Conservation (phyloP, 2,888 invertebrate species). For the Conchocele bisecta region DNA sequence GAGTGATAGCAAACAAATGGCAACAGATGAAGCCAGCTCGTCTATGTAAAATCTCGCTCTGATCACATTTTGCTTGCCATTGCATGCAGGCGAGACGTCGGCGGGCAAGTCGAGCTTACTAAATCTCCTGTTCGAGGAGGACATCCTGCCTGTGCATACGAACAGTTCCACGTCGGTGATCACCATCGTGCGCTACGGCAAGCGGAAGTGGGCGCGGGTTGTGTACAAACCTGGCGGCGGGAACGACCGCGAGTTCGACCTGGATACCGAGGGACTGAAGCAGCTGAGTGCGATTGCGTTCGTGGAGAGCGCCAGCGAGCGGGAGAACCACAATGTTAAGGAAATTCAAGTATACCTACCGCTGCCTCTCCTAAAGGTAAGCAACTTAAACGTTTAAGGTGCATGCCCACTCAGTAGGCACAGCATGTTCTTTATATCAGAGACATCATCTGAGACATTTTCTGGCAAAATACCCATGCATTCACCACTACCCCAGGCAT, state of each 20-base stretch:
- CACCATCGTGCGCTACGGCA: constrained; percentile 67
- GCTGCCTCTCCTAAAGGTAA: constrained; percentile 61
- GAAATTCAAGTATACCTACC: constrained; percentile 66
- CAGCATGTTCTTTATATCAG: no score
- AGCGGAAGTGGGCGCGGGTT: constrained; percentile 50
- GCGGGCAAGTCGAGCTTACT: constrained; percentile 78
- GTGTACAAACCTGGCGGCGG: constrained; percentile 44
- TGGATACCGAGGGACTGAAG: constrained; percentile 42
- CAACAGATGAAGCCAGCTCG: no score
- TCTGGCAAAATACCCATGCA: no score
- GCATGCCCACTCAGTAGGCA: no score
- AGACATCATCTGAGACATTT: no score
- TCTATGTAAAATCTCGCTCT: no score
- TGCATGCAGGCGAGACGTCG: constrained; percentile 74
- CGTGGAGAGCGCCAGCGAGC: constrained; percentile 48
- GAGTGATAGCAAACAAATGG: no score
- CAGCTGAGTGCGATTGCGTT: constrained; percentile 49
- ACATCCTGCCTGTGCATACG: constrained; percentile 69
- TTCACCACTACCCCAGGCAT: no score
- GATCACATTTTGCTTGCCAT: no score
- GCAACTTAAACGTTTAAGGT: no score
- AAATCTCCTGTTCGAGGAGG: constrained; percentile 71
- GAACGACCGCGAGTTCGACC: constrained; percentile 37
- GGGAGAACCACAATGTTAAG: constrained; percentile 55
- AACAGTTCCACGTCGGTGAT: constrained; percentile 74